Base-by-base conservation (phyloP, 2,797 vertebrate species). In the Premnoplex brunnescens region DNA sequence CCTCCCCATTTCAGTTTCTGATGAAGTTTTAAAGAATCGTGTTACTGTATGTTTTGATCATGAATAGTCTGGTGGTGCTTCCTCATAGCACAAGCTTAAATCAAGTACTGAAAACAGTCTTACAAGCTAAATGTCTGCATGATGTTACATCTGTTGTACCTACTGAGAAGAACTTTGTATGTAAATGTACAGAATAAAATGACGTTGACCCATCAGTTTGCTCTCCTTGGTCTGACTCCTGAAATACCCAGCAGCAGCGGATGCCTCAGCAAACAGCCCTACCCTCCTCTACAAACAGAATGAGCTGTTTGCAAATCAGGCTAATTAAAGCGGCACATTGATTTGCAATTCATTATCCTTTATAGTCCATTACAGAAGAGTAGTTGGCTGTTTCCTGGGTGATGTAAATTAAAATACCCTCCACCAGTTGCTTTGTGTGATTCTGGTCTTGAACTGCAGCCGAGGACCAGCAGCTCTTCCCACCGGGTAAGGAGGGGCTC, bases 101-200 rank as follows among this genome's bases (percentile, higher is more conserved):
- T 92, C 84, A 95, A 96, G 97, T 97, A 97, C 97, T 96, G 97
- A 97, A 96, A 97, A 97, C 96, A 97, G 97, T 97, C 93, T 97
- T 97, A 97, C 93, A 96, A 97, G 97, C 97, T 97, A 97, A 95
- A 90, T 97, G 98, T 98, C 97, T 98, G 98, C 98, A 98, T 98
- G 98, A 98, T 97, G 97, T 98, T 98, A 91, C 97, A 97, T 97
- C 97, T 85, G 96, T 98, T 98, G 97, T 98, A 98, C 97, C 97
- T 98, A 96, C 95, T 97, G 97, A 98, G 93, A 94, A 97, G 94
- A 97, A 95, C 95, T 97, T 98, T 97, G 97, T 98, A 97, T 98
- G 98, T 98, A 97, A 96, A 97, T 98, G 97, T 98, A 98, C 97
- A 98, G 98, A 98, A 98, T 98, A 98, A 98, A 98, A 97, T 89